These are phyloP conservation scores for Heliornis fulica DNA, from an alignment of 2,113 vertebrate genomes.

Conservation along the genomic window DNA sequence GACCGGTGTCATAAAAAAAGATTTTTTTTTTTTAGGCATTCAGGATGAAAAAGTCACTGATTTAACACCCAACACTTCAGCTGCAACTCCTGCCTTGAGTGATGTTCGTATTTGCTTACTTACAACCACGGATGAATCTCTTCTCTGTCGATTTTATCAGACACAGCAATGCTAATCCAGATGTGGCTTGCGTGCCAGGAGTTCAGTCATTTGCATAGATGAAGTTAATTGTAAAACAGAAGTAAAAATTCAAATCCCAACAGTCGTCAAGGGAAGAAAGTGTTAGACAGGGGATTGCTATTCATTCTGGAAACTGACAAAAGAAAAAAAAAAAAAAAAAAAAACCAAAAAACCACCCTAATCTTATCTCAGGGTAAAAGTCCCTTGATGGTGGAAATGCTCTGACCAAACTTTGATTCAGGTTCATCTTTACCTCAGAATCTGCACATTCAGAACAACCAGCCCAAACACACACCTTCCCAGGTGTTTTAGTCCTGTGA, in stretches of 20 bases:
- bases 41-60: background rate
- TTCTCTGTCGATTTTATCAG: constrained; percentile 9
- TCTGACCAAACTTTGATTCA: background rate
- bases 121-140: background rate
- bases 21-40: constrained; percentile 56
- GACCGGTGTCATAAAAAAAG: background rate
- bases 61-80: background rate
- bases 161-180: background rate
- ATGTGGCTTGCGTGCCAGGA: background rate
- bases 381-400: background rate
- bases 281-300: background rate
- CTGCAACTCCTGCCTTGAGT: background rate
- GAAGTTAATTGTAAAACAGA: background rate
- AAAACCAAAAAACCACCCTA: too few relatives aligned
- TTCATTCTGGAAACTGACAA: background rate
- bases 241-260: background rate
- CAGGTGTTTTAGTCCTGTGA: fast-evolving
- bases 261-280: background rate
- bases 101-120: background rate
- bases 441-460: background rate
- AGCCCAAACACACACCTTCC: background rate
- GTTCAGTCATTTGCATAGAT: background rate
- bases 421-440: background rate
- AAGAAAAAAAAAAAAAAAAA: background rate
- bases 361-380: background rate